Base-by-base conservation (phyloP, 1,140 invertebrate species). In the Radopholus similis region DNA sequence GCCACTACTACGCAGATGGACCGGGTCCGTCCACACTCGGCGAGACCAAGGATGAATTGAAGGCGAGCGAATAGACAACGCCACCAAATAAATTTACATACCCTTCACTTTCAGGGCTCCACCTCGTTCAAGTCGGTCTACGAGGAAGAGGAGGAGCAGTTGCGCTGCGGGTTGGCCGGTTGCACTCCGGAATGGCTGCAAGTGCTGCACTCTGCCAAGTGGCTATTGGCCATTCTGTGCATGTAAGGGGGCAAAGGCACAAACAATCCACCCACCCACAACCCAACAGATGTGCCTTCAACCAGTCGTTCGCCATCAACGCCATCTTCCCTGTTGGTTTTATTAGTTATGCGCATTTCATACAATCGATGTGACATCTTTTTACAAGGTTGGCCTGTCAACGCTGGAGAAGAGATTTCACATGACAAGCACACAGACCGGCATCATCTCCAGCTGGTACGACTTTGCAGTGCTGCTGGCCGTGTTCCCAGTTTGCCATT, bases 401-500 rank as follows among this genome's bases (percentile, higher is more conserved):
- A 82, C 79, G 37, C 40, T 81, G 4, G 79, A 81, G 66, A 68
- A 73, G 63, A 64, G 76, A 47, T 81, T 82, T 72, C 68, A 82
- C 57, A 81, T 81, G 80, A 82, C 64, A 63, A 81, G 79, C 68
- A 81, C 80, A 11, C 80, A 82, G 47, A 81, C 79, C n/a, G 79
- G 79, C 35, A 82, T 81, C 44, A 82, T 81, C 51, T 78, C 78
- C 1, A 79, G 76, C 69, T 82, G 80, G 79, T 81, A 81, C 55
- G 79, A 81, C 64, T 82, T 81, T 49, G 79, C 79, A 18, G 76
- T 82, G 2, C 63, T 81, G 21, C 42, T 81, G 15, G 78, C 80
- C 57, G 80, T 81, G 21, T 81, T 81, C 64, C 79, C 79, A 11
- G 78, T 82, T 11, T 81, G 79, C 63, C 80, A 82, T 56, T 81